Evolutionary conservation across 2,888 invertebrate species (phyloP).

Genomic region (Arenicola marina): DNA sequence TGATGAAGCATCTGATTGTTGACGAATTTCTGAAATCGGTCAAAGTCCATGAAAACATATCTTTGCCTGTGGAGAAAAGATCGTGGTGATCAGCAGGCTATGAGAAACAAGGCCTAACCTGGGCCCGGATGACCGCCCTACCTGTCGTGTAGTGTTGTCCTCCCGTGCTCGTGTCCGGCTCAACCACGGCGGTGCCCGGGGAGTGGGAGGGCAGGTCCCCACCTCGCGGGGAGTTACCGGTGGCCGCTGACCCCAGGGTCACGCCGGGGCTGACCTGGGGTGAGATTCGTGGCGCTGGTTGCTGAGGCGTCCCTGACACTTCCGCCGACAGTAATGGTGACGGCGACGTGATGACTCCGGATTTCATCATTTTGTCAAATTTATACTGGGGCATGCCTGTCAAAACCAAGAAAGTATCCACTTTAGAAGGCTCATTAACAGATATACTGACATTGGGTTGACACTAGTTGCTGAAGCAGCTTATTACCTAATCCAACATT

Average conservation of each 20-base stretch:
- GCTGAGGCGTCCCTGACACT: not conserved
- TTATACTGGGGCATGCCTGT: too few species aligned
- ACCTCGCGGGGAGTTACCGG: too few species aligned
- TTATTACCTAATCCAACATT: too few species aligned
- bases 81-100: too few species aligned
- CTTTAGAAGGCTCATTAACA: not conserved
- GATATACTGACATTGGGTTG: too few species aligned
- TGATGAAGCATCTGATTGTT: too few species aligned
- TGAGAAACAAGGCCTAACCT: too few species aligned
- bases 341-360: not conserved
- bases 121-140: not conserved
- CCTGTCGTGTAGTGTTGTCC: not conserved
- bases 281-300: not conserved
- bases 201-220: not conserved
- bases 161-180: constrained; percentile 62
- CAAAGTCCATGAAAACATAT: too few species aligned
- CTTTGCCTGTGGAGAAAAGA: too few species aligned
- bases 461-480: too few species aligned
- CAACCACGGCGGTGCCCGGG: constrained; percentile 55
- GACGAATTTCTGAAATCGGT: too few species aligned
- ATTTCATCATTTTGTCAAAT: not conserved
- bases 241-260: not conserved
- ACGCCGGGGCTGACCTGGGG: not conserved
- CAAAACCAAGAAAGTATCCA: not conserved
- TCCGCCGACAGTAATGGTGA: not conserved